A percentile compares a stretch with the other conserved stretches of the same genome.
Conservation (phyloP, 2,888 invertebrate genomes). For the Nymphalis urticae region DNA sequence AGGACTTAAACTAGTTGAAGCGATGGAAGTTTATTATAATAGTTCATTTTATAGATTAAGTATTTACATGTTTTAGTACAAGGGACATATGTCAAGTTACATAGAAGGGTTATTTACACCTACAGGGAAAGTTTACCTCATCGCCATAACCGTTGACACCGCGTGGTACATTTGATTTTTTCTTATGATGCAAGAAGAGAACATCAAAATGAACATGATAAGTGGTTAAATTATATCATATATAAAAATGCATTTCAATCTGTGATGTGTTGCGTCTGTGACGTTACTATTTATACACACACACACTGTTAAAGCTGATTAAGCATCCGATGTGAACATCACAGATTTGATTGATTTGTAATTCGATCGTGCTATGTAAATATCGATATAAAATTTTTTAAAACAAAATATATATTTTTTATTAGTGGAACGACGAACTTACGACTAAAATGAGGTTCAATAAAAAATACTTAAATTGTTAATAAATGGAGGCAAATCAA, state of each 20-base stretch:
- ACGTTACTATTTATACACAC: background rate
- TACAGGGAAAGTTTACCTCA: constrained; percentile 88
- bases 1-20: background rate
- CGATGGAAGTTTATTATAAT: constrained; percentile 5
- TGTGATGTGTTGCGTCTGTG: constrained; percentile 28
- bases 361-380: constrained; percentile 8
- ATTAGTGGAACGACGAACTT: constrained; percentile 11
- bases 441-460: constrained; percentile 17
- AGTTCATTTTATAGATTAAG: constrained; percentile 13
- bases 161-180: constrained; percentile 98
- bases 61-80: constrained; percentile 1
- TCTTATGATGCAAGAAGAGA: constrained; percentile 84
- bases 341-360: constrained; percentile 22
- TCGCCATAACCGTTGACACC: constrained; percentile 95
- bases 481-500: constrained; percentile 38
- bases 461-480: constrained; percentile 7
- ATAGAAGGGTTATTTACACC: constrained; percentile 61
- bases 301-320: background rate
- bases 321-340: background rate
- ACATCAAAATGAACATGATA: constrained; percentile 77
- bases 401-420: background rate
- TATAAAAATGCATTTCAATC: constrained; percentile 29
- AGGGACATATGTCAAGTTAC: constrained; percentile 44
- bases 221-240: constrained; percentile 48
- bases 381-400: background rate